These are phyloP conservation scores for Cheilosia soror DNA, from an alignment of 2,888 invertebrate genomes.

Conservation along the genomic window DNA sequence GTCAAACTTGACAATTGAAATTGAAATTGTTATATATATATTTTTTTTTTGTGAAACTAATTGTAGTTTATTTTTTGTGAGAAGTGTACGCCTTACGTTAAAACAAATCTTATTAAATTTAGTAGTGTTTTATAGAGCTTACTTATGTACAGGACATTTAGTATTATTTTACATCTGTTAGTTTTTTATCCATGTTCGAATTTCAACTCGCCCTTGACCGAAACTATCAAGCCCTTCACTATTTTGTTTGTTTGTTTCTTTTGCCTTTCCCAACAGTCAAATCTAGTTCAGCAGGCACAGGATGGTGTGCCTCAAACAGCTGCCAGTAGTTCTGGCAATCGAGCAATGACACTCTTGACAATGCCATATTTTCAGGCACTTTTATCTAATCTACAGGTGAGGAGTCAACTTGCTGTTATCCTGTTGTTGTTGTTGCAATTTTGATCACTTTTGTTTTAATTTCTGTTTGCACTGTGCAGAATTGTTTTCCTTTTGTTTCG, in stretches of 20 bases:
- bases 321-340: conserved; percentile 83
- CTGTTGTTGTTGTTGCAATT: conserved; percentile 66
- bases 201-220: neutral
- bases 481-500: conserved; percentile 61
- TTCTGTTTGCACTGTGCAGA: conserved; percentile 67
- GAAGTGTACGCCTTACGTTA: neutral
- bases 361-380: conserved; percentile 89
- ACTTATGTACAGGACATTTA: too few relatives aligned
- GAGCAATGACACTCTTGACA: conserved; percentile 81
- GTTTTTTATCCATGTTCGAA: neutral
- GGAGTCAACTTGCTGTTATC: conserved; percentile 77
- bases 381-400: conserved; percentile 90
- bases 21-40: too few relatives aligned
- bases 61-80: conserved; percentile 1
- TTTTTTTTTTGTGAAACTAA: too few relatives aligned
- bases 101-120: neutral
- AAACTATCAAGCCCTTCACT: neutral
- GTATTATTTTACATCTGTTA: neutral
- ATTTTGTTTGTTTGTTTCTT: conserved; percentile 13
- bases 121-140: too few relatives aligned
- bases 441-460: conserved; percentile 48
- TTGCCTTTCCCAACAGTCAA: conserved; percentile 79
- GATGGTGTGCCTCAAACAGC: conserved; percentile 82
- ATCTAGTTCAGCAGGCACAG: conserved; percentile 82
- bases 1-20: too few relatives aligned